phyloP scores from a whole-genome alignment of 2,888 invertebrate species.

The Phorcus lineatus region DNA sequence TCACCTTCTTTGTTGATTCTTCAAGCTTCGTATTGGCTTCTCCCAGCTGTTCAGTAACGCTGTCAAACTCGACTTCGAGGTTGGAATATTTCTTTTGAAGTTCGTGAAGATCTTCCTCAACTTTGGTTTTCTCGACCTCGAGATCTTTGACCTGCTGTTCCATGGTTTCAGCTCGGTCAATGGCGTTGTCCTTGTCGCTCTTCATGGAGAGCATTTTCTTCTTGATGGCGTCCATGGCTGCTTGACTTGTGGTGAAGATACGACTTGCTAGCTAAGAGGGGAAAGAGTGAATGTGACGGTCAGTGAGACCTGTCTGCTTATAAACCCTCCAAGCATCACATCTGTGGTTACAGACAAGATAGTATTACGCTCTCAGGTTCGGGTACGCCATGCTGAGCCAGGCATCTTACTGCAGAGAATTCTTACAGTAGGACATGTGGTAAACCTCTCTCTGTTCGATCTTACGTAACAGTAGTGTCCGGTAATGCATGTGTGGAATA shows the following conservation, averaged over 20 bases:
- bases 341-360: too few relatives aligned
- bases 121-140: not conserved
- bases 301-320: too few relatives aligned
- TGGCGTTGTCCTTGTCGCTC: not conserved
- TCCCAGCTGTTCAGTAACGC: not conserved
- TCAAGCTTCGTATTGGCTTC: not conserved
- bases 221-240: constrained; percentile 6
- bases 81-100: constrained; percentile 20
- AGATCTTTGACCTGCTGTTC: not conserved
- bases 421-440: too few relatives aligned
- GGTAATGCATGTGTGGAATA: too few relatives aligned
- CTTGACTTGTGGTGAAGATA: not conserved
- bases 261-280: not conserved
- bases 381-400: too few relatives aligned
- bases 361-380: too few relatives aligned
- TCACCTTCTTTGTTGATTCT: not conserved
- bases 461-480: too few relatives aligned
- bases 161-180: constrained; percentile 1
- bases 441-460: too few relatives aligned
- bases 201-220: constrained; percentile 19
- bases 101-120: constrained; percentile 2
- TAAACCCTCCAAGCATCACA: too few relatives aligned
- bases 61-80: constrained; percentile 2
- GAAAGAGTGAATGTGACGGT: not conserved
- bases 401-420: too few relatives aligned